These are phyloP conservation scores for Ictidomys tridecemlineatus DNA, from an alignment of 2,113 vertebrate species.

Conservation along the genomic window DNA sequence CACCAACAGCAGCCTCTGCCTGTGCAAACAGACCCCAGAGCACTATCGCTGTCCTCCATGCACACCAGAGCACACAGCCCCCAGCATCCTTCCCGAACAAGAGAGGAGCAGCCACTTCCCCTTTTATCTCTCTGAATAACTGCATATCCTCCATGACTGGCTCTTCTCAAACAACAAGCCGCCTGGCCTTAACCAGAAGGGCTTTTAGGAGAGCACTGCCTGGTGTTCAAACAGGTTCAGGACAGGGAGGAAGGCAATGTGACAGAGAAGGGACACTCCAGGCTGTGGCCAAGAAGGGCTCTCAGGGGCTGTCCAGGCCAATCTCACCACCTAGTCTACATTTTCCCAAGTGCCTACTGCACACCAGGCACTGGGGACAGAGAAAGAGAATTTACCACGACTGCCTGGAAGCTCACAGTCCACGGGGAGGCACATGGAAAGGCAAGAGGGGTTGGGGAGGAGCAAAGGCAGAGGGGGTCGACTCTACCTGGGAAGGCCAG, in stretches of 20 bases:
- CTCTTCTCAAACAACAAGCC: neutral
- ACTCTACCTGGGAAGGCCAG: neutral
- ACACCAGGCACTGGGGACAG: neutral
- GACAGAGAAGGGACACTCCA: neutral
- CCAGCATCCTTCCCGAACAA: neutral
- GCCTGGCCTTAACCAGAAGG: neutral
- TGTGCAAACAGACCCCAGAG: neutral
- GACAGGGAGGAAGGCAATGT: neutral
- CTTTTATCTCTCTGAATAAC: slow-evolving; percentile 30
- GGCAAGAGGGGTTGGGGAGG: neutral
- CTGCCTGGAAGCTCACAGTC: neutral
- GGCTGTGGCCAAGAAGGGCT: neutral
- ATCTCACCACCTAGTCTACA: neutral
- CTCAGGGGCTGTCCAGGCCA: neutral
- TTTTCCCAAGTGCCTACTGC: neutral
- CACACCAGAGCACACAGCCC: neutral
- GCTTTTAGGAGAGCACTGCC: neutral
- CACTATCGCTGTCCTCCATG: neutral
- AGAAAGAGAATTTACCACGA: neutral
- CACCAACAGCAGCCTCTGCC: neutral
- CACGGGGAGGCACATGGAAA: neutral
- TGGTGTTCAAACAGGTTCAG: neutral
- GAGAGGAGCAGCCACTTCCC: slow-evolving; percentile 18
- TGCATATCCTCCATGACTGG: neutral
- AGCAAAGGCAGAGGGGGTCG: neutral